Evolutionary conservation across 2,888 invertebrate species (phyloP), one percentile per base, ranked within the genome.

Genomic region (Tipula confusa): DNA sequence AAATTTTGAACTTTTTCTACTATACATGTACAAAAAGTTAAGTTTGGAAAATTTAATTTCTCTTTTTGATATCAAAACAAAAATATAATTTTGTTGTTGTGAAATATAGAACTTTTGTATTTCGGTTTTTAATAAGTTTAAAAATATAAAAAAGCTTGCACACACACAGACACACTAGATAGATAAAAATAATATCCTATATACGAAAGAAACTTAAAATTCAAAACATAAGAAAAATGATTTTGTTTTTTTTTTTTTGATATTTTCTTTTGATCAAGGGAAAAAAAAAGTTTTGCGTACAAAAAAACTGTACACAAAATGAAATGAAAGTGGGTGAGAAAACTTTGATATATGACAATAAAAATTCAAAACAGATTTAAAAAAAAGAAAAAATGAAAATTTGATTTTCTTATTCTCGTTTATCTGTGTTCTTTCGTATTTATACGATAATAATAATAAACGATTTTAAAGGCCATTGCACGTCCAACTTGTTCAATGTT

Each of bases 331-430:
- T 64, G 64, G 64, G 64, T 64, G 64, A 64, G 64, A 64, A 64
- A 64, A 64, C 24, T 64, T 64, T 64, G 64, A 64, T 64, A 64
- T 64, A 64, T 64, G 64, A 64, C 64, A 64, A 64, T 64, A 64
- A 64, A 64, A 24, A 64, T 64, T 64, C 24, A 24, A 64, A 64
- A 64, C 24, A 64, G 9, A 64, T 24, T 64, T 64, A 9, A 15
- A 3, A 43, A 43, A 43, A 3, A 43, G 15, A 43, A 6, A 64
- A 64, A 64, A 64, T 24, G 9, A 24, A 24, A 18, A 24, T 24
- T 64, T 64, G 24, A 24, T 24, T 64, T 64, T 6, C 1, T 3
- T 18, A n/a, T n/a, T n/a, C n/a, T n/a, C n/a, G n/a, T n/a, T n/a
- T n/a, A n/a, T n/a, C n/a, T n/a, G n/a, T n/a, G n/a, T n/a, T n/a